Evolutionary conservation across 2,797 vertebrate species (phyloP).

Genomic region (Hylomyscus alleni): DNA sequence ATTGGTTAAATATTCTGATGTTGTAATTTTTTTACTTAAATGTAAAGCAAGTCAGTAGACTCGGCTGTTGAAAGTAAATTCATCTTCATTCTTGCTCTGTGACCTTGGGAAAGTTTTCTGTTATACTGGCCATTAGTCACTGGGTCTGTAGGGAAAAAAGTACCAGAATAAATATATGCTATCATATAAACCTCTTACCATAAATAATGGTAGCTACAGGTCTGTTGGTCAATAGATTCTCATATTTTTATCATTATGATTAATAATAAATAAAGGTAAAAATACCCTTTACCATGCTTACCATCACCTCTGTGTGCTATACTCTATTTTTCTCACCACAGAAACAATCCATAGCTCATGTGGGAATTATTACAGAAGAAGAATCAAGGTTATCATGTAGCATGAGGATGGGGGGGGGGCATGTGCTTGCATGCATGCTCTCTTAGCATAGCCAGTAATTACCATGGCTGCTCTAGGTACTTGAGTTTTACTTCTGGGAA

Average conservation of each 20-base stretch:
- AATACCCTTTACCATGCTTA: conserved; percentile 51
- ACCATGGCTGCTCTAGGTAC: conserved; percentile 46
- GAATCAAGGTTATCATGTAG: conserved; percentile 24
- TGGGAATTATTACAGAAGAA: conserved; percentile 7
- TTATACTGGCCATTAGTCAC: background rate
- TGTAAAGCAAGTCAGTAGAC: background rate
- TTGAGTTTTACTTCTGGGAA: conserved; percentile 69
- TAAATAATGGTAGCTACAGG: conserved; percentile 1
- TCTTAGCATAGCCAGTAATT: conserved; percentile 66
- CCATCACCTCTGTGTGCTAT: background rate
- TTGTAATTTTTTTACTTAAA: conserved; percentile 40
- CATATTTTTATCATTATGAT: conserved; percentile 67
- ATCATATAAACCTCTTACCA: conserved; percentile 51
- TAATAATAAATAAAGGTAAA: conserved; percentile 75
- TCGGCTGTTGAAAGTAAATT: conserved; percentile 10
- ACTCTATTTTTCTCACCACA: conserved; percentile 13
- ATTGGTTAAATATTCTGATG: background rate
- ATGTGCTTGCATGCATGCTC: conserved; percentile 20
- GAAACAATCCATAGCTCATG: conserved; percentile 31
- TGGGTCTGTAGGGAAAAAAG: background rate
- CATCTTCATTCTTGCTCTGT: background rate
- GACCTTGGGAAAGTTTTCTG: background rate
- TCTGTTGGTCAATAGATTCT: conserved; percentile 51
- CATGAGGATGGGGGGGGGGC: conserved; percentile 7
- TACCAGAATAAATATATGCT: background rate